Evolutionary conservation across 30 jellyfish, hydroid and myxozoan genomes (phyloP), one percentile per base, ranked within the genome.

Genomic region (Catostylus mosaicus): DNA sequence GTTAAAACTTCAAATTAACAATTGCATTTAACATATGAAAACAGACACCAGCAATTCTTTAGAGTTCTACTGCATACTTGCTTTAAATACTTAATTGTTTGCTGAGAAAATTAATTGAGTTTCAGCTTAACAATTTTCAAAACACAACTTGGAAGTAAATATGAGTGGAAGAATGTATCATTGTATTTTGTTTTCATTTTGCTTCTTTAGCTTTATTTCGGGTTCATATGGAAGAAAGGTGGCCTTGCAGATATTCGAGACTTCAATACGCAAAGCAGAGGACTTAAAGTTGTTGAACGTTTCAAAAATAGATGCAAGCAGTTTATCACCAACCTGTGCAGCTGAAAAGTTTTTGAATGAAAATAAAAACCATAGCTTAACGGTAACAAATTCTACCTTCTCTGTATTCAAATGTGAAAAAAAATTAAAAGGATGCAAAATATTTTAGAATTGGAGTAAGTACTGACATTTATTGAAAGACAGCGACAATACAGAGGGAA

Each of bases 251-350:
- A 59, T 59, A 18, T 2, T 22, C 23, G 71, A 59, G 26, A 59
- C 40, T 19, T 59, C 71, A 10, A 16, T 59, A 22, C 7, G 19
- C 4, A n/a, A 59, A 18, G 35, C 19, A 1, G 71, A 29, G 9
- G 71, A 59, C 20, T 16, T 59, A n/a, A 29, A 59, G 38, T 59
- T 59, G 71, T 59, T 59, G 71, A n/a, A 26, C 23, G 26, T 16
- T 19, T 1, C 71, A 6, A 59, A 23, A 5, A 59, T 59, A 10
- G 26, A 23, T n/a, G 9, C 71, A 59, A 59, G 10, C 40, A 59
- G 38, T 59, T 27, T 59, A 23, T 27, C 37, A 23, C 3, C 36
- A 8, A 23, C 32, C 40, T 59, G 71, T 26, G 23, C 26, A n/a
- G 23, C 71, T 1, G 38, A 59, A 4, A 3, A 22, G 3, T 59